These are phyloP conservation scores for Oreotrochilus melanogaster DNA, from an alignment of 2,113 vertebrate species.

Conservation along the genomic window DNA sequence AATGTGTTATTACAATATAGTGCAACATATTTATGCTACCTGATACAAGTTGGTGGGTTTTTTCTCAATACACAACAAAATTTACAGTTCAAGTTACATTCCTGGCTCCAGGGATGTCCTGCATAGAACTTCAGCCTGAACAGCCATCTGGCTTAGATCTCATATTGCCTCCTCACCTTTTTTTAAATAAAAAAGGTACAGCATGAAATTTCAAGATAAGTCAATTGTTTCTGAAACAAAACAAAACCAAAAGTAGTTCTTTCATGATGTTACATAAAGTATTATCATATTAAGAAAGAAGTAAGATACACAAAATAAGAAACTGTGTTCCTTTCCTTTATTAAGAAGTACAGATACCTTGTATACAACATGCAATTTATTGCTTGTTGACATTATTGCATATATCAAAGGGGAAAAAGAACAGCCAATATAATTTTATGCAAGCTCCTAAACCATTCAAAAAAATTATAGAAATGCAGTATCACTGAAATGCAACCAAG, in stretches of 20 bases:
- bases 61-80: background rate
- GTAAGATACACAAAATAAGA: background rate
- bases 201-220: background rate
- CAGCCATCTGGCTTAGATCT: background rate
- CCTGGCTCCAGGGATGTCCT: background rate
- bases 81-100: background rate
- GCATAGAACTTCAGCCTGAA: background rate
- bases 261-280: background rate
- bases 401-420: conserved; percentile 26
- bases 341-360: conserved; percentile 61
- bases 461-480: conserved; percentile 38
- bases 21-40: background rate
- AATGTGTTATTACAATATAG: background rate
- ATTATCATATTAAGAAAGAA: background rate
- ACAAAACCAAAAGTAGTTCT: background rate
- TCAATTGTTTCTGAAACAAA: background rate
- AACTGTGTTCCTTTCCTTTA: conserved; percentile 64
- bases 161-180: background rate
- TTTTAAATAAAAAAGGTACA: background rate
- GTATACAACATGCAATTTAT: conserved; percentile 77
- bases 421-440: conserved; percentile 30
- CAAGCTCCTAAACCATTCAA: conserved; percentile 49
- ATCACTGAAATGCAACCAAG: conserved; percentile 51
- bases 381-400: conserved; percentile 80
- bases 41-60: background rate